Percentiles rank a stretch among this genome's conserved stretches.
phyloP scores from a whole-genome alignment of 2,888 invertebrate species.

The Eurois occulta region DNA sequence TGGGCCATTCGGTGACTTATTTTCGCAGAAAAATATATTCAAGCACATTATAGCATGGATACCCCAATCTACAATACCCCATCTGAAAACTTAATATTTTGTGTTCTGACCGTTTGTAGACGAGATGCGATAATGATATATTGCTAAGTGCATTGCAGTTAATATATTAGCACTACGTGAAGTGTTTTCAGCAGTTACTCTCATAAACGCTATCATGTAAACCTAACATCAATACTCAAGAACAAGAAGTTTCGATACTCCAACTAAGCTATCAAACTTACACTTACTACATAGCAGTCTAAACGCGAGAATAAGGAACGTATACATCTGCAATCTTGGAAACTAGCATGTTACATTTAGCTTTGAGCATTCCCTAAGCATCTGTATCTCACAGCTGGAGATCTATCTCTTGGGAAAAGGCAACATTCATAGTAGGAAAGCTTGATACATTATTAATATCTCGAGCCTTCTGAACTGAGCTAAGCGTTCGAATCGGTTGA shows the following conservation, averaged over 20 bases:
- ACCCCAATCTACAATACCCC: no score
- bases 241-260: neutral
- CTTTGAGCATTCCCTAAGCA: slow-evolving; percentile 50
- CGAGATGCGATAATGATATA: no score
- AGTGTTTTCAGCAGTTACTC: neutral
- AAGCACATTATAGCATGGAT: no score
- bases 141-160: no score
- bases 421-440: slow-evolving; percentile 46
- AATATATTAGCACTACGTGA: neutral
- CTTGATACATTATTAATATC: slow-evolving; percentile 57
- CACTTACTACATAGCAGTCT: slow-evolving; percentile 21
- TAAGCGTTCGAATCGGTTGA: slow-evolving; percentile 48
- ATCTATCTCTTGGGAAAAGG: slow-evolving; percentile 44
- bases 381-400: slow-evolving; percentile 53
- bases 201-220: neutral
- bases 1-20: no score
- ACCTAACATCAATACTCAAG: slow-evolving; percentile 6
- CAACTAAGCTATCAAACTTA: slow-evolving; percentile 4
- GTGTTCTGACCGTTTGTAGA: no score
- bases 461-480: slow-evolving; percentile 31
- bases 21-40: no score
- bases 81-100: no score
- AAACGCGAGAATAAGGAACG: slow-evolving; percentile 15
- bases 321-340: slow-evolving; percentile 45
- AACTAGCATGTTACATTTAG: slow-evolving; percentile 51